Conservation (phyloP, 1,140 invertebrate species). For the Lethocerus indicus region DNA sequence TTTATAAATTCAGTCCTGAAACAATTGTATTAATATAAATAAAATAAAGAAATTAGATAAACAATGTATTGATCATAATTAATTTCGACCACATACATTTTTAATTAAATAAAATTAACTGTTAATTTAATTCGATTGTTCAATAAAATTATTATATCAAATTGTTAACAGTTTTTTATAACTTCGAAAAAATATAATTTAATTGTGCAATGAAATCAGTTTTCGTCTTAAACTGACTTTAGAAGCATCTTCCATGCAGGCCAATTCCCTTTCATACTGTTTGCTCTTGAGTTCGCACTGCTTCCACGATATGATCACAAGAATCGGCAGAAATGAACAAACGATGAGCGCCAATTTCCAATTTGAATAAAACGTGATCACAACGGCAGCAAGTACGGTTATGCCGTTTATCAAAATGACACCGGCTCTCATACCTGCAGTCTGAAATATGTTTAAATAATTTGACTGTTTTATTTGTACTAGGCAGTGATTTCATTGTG, state of each 20-base stretch:
- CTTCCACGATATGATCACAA: conserved; percentile 40
- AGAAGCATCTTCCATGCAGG: conserved; percentile 30
- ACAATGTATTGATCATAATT: too few species aligned
- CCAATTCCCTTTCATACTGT: conserved; percentile 29
- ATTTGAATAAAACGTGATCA: conserved; percentile 45
- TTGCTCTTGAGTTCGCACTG: conserved; percentile 39
- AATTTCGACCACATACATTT: too few species aligned
- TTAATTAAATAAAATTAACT: too few species aligned
- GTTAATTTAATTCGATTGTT: not conserved
- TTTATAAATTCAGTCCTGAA: too few species aligned
- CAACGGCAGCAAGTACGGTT: conserved; percentile 40
- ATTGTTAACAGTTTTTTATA: not conserved
- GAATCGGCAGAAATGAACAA: conserved; percentile 46
- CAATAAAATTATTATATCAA: not conserved
- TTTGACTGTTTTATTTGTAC: not conserved
- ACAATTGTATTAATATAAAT: too few species aligned
- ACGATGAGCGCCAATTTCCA: conserved; percentile 56
- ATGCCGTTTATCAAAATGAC: conserved; percentile 46
- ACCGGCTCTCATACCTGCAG: conserved; percentile 53
- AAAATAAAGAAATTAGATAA: too few species aligned
- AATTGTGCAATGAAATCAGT: not conserved
- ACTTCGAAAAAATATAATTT: not conserved
- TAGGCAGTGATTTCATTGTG: not conserved
- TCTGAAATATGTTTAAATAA: conserved; percentile 25
- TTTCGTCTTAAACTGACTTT: conserved; percentile 24